Evolutionary conservation across 2,888 invertebrate species (phyloP), one percentile per base, ranked within the genome.

Genomic region (Thera britannica): DNA sequence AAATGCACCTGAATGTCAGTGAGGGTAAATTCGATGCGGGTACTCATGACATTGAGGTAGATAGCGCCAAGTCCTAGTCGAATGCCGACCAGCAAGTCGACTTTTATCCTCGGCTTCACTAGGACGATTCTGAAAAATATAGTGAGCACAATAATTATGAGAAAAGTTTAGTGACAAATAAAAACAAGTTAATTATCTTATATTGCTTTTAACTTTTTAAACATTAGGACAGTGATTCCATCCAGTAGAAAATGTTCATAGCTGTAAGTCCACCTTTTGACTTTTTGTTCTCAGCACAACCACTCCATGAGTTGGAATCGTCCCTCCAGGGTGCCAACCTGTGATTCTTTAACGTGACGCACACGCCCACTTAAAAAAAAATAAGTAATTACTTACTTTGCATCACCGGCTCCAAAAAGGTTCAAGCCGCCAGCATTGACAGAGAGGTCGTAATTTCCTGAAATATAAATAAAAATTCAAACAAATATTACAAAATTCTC

Each of bases 321-420:
- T n/a, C n/a, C n/a, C n/a, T n/a, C n/a, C n/a, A n/a, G n/a, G n/a
- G n/a, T n/a, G n/a, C n/a, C n/a, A n/a, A n/a, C n/a, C n/a, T n/a
- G n/a, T n/a, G n/a, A n/a, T n/a, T n/a, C n/a, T n/a, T n/a, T n/a
- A n/a, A n/a, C n/a, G n/a, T n/a, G n/a, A n/a, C n/a, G n/a, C n/a
- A n/a, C n/a, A n/a, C n/a, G n/a, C n/a, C 23, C 23, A 23, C 23
- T 23, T 23, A 23, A 23, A 23, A 23, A 23, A 23, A 23, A 23
- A 1, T 23, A 23, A 23, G 23, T 23, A 4, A 1, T 7, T 4
- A 41, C 41, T 82, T 72, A 87, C 86, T 79, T 81, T 12, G 80
- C 78, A 11, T 79, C 75, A 4, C 87, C 87, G 8, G 73, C 77
- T 48, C 87, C 87, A 52, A 79, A 86, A 7, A 87, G 49, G 7